Conservation (phyloP, 2,113 vertebrate species). For the Trinectes maculatus region DNA sequence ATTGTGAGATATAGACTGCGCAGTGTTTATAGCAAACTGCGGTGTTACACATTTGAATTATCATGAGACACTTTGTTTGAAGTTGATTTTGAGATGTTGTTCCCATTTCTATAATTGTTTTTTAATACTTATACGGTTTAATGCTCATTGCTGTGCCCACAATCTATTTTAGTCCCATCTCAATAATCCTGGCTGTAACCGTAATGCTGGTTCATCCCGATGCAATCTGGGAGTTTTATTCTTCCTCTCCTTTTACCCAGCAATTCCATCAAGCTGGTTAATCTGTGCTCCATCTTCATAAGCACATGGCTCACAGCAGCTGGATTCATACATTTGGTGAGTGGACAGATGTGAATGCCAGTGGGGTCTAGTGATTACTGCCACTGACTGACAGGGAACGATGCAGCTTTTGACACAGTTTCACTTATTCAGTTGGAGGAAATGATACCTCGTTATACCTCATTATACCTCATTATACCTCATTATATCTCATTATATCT, state of each 20-base stretch:
- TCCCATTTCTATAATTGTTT: neutral
- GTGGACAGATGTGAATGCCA: slow-evolving; percentile 55
- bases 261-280: slow-evolving; percentile 99
- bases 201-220: neutral
- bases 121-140: neutral
- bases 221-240: slow-evolving; percentile 37
- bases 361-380: slow-evolving; percentile 18
- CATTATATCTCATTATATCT: no score
- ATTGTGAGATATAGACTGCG: no score
- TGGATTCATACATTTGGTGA: slow-evolving; percentile 99
- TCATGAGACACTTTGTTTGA: neutral
- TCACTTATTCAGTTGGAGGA: neutral
- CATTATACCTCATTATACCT: no score
- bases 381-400: neutral
- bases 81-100: neutral
- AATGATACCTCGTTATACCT: no score
- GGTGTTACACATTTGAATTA: no score
- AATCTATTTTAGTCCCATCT: neutral
- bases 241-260: slow-evolving; percentile 80
- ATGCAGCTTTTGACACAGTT: no score
- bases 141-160: neutral
- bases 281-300: slow-evolving; percentile 99
- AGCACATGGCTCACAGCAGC: slow-evolving; percentile 99
- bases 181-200: neutral
- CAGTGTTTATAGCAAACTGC: neutral